phyloP scores from a whole-genome alignment of 2,888 invertebrate species.

The Tenthredo notha region DNA sequence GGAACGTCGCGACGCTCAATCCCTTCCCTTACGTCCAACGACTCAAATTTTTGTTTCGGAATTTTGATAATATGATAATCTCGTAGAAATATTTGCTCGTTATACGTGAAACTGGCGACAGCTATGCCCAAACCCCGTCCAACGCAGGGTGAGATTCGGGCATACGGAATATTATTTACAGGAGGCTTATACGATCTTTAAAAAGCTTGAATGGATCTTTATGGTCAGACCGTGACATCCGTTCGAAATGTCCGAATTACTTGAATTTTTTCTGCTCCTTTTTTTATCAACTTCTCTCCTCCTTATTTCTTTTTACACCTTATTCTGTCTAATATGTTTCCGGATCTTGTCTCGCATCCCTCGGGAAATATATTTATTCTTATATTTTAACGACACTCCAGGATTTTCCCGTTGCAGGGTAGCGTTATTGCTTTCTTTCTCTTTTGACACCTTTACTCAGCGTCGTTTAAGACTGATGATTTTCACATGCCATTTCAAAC shows the following conservation, averaged over 20 bases:
- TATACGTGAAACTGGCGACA: constrained; percentile 12
- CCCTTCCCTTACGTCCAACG: constrained; percentile 43
- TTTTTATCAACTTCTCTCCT: background rate
- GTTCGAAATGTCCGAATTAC: constrained; percentile 7
- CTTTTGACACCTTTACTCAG: background rate
- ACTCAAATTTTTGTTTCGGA: constrained; percentile 64
- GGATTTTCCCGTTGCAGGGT: background rate
- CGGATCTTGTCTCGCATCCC: background rate
- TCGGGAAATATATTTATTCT: constrained; percentile 38
- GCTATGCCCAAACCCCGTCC: background rate
- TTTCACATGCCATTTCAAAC: background rate
- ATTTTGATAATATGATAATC: constrained; percentile 62
- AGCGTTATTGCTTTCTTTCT: background rate
- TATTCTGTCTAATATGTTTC: constrained; percentile 18
- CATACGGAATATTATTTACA: background rate
- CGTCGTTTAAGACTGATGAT: background rate
- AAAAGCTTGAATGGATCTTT: background rate
- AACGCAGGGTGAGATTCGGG: background rate
- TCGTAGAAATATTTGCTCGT: constrained; percentile 34
- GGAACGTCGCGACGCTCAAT: constrained; percentile 36
- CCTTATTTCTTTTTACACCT: background rate
- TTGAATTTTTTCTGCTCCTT: background rate
- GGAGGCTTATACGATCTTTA: background rate
- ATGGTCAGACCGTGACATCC: background rate
- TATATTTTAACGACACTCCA: background rate